Conservation (phyloP, 2,797 vertebrate species). For the Lagocephalus sceleratus region DNA sequence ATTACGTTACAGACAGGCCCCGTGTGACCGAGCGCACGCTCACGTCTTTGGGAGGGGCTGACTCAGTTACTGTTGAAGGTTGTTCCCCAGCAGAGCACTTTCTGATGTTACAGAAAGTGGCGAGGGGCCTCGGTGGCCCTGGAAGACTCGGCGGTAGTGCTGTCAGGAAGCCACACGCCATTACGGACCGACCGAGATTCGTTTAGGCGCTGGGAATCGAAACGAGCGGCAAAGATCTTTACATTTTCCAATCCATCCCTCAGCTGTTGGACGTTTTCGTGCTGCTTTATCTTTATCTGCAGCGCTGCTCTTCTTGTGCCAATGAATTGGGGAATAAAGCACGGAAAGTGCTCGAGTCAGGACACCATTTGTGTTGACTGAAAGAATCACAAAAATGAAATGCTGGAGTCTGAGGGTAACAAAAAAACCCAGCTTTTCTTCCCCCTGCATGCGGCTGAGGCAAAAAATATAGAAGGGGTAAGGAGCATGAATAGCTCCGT, state of each 20-base stretch:
- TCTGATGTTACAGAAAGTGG: slow-evolving; percentile 17
- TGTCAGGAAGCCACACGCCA: neutral
- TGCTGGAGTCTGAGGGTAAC: slow-evolving; percentile 46
- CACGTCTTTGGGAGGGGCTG: slow-evolving; percentile 35
- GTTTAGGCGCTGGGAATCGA: no score
- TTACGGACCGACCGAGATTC: neutral
- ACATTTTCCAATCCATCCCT: slow-evolving; percentile 15
- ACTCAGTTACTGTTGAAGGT: slow-evolving; percentile 16
- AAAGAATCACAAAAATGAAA: slow-evolving; percentile 37
- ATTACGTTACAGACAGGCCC: slow-evolving; percentile 35
- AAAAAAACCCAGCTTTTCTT: slow-evolving; percentile 22
- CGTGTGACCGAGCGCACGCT: slow-evolving; percentile 19
- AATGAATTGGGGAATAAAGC: slow-evolving; percentile 15
- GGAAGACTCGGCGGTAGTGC: no score
- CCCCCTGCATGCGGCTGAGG: slow-evolving; percentile 25
- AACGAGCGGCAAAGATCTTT: neutral
- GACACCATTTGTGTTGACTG: slow-evolving; percentile 21
- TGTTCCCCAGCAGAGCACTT: slow-evolving; percentile 15
- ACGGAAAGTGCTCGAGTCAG: neutral
- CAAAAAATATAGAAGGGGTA: slow-evolving; percentile 8
- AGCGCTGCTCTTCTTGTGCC: slow-evolving; percentile 8
- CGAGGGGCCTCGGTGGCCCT: neutral
- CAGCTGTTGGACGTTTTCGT: slow-evolving; percentile 15
- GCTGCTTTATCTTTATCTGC: slow-evolving; percentile 22
- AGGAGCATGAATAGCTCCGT: neutral